Percentiles rank a stretch among this genome's conserved stretches.
Conservation (phyloP, 2,797 vertebrate genomes). For the Lagorchestes hirsutus region DNA sequence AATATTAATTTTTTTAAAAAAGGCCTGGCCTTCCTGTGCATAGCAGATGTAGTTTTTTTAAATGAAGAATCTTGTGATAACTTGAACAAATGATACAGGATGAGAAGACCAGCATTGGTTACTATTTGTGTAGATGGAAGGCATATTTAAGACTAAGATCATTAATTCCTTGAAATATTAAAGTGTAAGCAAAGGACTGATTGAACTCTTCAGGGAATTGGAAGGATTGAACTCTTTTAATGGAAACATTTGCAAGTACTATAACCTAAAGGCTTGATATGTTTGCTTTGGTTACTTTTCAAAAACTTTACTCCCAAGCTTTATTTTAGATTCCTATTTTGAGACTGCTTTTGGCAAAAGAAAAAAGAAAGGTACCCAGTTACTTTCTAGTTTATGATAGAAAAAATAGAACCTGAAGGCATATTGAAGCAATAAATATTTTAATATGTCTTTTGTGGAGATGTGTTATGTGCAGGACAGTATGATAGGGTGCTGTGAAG, state of each 20-base stretch:
- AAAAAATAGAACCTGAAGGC: slow-evolving; percentile 6
- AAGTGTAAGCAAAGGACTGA: not conserved
- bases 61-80: not conserved
- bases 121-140: not conserved
- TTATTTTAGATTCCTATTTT: slow-evolving; percentile 75
- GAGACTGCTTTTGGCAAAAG: slow-evolving; percentile 73
- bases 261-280: slow-evolving; percentile 69
- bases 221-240: slow-evolving; percentile 6
- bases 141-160: not conserved
- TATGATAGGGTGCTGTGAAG: fast-evolving
- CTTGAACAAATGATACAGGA: not conserved
- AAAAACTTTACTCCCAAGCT: slow-evolving; percentile 73
- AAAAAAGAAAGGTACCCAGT: slow-evolving; percentile 26
- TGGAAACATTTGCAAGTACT: slow-evolving; percentile 46
- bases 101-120: not conserved
- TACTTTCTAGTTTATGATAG: slow-evolving; percentile 47
- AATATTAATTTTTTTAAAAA: not conserved
- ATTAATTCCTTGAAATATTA: not conserved
- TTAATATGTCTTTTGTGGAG: not conserved
- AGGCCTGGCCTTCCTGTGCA: not conserved
- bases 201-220: slow-evolving; percentile 4
- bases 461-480: not conserved
- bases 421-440: not conserved
- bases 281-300: slow-evolving; percentile 67
- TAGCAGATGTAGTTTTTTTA: not conserved